Percentiles rank a stretch among this genome's conserved stretches.
Conservation (phyloP, 2,888 invertebrate species). For the Amphipoea oculea region DNA sequence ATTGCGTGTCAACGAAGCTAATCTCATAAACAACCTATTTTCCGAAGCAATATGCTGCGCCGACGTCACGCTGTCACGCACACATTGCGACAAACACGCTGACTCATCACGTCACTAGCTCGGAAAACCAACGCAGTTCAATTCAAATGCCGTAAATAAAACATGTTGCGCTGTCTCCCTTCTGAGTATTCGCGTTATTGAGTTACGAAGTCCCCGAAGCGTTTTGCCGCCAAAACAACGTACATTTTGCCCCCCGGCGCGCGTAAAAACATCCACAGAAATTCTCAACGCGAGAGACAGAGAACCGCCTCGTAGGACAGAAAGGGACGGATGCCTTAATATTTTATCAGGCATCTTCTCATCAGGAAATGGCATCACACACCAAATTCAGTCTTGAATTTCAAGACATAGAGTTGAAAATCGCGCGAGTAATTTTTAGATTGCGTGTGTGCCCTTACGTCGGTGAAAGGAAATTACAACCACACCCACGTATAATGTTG, state of each 20-base stretch:
- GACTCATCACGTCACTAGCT: constrained; percentile 73
- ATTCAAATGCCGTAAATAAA: constrained; percentile 90
- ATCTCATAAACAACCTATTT: constrained; percentile 74
- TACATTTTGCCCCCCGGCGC: constrained; percentile 90
- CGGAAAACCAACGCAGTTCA: constrained; percentile 83
- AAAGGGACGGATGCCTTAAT: constrained; percentile 88
- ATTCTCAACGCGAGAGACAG: constrained; percentile 79
- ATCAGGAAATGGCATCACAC: constrained; percentile 73
- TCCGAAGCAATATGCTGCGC: constrained; percentile 72
- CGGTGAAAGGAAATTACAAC: constrained; percentile 91
- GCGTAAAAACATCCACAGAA: constrained; percentile 89
- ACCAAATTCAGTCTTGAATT: constrained; percentile 66
- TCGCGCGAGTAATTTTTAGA: constrained; percentile 69
- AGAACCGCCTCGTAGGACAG: constrained; percentile 79
- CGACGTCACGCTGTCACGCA: constrained; percentile 78
- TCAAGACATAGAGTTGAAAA: constrained; percentile 65
- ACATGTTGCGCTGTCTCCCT: constrained; percentile 87
- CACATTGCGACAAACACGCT: constrained; percentile 76
- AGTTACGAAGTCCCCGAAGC: constrained; percentile 89
- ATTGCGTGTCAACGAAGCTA: constrained; percentile 76
- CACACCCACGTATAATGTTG: constrained; percentile 91
- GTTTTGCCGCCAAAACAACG: constrained; percentile 91
- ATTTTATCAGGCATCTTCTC: constrained; percentile 90
- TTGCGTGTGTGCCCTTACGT: constrained; percentile 91
- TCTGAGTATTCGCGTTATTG: constrained; percentile 87